phyloP scores from a whole-genome alignment of 2,888 invertebrate species.

The Calliopum simillimum region DNA sequence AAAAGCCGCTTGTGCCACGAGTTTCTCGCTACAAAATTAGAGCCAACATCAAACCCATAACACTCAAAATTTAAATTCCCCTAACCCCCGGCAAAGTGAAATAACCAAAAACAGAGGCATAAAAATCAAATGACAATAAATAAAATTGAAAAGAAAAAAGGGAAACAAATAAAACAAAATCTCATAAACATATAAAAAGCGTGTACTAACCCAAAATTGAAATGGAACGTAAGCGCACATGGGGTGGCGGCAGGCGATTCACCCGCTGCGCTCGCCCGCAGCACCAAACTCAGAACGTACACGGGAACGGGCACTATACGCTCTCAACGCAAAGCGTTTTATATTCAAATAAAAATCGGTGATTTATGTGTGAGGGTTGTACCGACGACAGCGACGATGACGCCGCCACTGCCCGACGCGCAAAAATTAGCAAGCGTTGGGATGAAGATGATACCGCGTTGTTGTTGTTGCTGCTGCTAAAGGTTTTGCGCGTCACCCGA shows the following conservation, averaged over 20 bases:
- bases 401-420: no score
- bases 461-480: no score
- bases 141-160: constrained; percentile 17
- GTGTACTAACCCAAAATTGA: constrained; percentile 25
- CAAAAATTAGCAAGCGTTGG: no score
- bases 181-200: constrained; percentile 31
- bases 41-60: no score
- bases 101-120: background rate
- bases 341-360: constrained; percentile 31
- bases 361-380: constrained; percentile 31
- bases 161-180: constrained; percentile 24
- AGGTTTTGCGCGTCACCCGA: no score
- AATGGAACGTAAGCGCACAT: constrained; percentile 12
- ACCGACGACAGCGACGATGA: background rate
- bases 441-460: no score
- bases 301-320: background rate
- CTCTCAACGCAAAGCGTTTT: background rate
- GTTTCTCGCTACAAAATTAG: no score
- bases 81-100: no score
- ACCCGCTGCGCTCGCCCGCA: background rate
- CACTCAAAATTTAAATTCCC: no score
- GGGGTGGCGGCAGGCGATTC: background rate
- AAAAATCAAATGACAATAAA: constrained; percentile 23
- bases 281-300: background rate
- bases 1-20: no score